phyloP scores from a whole-genome alignment of 2,113 vertebrate species.

The Narcine bancroftii region DNA sequence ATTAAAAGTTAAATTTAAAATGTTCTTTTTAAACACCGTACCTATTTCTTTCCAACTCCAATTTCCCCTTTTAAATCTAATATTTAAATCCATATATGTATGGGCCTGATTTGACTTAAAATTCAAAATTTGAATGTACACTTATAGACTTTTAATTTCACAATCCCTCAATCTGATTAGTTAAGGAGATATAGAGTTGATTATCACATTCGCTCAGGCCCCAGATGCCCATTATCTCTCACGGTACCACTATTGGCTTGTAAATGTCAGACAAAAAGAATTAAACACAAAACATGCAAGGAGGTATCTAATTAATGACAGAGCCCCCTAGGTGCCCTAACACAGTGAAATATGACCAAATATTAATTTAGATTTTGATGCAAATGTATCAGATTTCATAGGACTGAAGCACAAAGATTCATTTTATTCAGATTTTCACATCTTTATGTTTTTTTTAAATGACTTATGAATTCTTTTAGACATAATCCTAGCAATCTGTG shows the following conservation, averaged over 20 bases:
- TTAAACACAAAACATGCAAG: neutral
- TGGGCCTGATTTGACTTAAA: neutral
- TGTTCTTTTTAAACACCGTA: neutral
- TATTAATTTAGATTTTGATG: neutral
- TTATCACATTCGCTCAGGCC: neutral
- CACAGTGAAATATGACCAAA: neutral
- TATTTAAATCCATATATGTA: neutral
- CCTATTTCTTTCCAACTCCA: neutral
- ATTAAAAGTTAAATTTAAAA: too few species aligned
- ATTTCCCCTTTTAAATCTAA: neutral
- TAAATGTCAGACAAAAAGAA: neutral
- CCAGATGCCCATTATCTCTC: neutral
- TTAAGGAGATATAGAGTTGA: neutral
- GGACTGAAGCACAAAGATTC: neutral
- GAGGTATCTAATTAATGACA: neutral
- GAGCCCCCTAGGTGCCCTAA: neutral
- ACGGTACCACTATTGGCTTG: neutral
- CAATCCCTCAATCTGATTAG: neutral
- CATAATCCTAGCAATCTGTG: neutral
- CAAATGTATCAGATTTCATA: neutral
- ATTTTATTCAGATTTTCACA: neutral
- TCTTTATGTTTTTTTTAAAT: neutral
- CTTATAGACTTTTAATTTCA: neutral
- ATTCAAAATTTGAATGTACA: neutral
- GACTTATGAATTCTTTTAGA: neutral